Base-by-base conservation (phyloP, 2,113 vertebrate genomes). In the Lasiurus borealis region DNA sequence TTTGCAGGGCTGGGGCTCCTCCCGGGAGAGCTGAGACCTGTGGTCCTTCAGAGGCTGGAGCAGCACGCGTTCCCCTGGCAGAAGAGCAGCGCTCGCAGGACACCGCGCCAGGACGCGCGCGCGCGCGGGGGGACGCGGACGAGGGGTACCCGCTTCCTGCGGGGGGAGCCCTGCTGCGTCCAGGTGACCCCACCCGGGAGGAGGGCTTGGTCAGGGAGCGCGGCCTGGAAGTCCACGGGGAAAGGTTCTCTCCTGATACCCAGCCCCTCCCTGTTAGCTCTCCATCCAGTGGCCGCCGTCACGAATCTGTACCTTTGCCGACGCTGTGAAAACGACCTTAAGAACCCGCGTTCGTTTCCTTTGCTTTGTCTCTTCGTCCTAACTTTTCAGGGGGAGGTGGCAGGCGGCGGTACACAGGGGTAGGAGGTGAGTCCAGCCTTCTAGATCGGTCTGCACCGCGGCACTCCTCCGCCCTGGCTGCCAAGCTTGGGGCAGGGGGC, bases 111-210 rank as follows among this genome's bases (percentile, higher is more conserved):
- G 16, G 36, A 48, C 36, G 40, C 40, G 40, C 40, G 40, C 40
- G 40, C 40, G 40, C 48, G 25, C 31, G 48, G 57, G 57, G 1
- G 46, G 72, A 46, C 3, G 40, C 27, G 3, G 15, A 10, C 6
- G 0, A 14, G 27, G 88, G 92, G 95, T 66, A 57, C 72, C 40
- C 0, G n/a, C 8, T 48, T 44, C 29, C 18, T n/a, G n/a, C n/a
- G n/a, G n/a, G n/a, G n/a, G n/a, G n/a, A n/a, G n/a, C n/a, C n/a
- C n/a, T 62, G 52, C 50, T 10, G 13, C 4, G 12, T 6, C 66
- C 36, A 1, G 31, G 44, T 6, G 57, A 68, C 8, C 7, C 4
- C 0, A 36, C 40, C 16, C 0, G 6, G 34, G 9, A n/a, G 18
- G n/a, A 54, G 64, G 72, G 44, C 84, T 23, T 77, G 54, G 44